Evolutionary conservation across 2,113 vertebrate genomes (phyloP).

Genomic region (Sebastes schlegelii): DNA sequence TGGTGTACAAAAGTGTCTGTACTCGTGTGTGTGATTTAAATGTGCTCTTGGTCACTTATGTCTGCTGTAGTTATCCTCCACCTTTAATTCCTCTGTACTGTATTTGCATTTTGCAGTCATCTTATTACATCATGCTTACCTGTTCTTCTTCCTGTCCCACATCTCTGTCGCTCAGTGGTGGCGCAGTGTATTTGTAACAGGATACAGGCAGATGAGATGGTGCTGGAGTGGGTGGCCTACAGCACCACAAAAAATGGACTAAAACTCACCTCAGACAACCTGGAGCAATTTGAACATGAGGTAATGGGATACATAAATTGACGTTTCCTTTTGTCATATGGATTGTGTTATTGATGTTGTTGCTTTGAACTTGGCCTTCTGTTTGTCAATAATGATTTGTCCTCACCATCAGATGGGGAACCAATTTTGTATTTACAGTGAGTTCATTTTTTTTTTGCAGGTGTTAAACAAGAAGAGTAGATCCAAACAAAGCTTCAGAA

Average conservation of each 20-base stretch:
- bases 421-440: neutral
- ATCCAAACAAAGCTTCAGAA: conserved; percentile 58
- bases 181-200: conserved; percentile 87
- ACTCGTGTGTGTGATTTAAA: neutral
- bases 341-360: neutral
- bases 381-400: too few species aligned
- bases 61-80: neutral
- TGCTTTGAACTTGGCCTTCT: neutral
- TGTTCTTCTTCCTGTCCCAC: neutral
- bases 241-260: conserved; percentile 77
- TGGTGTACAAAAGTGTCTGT: neutral
- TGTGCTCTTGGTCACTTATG: neutral
- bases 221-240: conserved; percentile 90
- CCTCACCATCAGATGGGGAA: neutral
- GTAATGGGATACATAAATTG: conserved; percentile 64
- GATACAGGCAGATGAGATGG: conserved; percentile 78
- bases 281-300: conserved; percentile 90
- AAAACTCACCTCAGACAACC: conserved; percentile 73
- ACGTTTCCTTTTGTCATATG: neutral
- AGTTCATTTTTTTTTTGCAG: conserved; percentile 67
- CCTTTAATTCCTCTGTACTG: neutral
- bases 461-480: conserved; percentile 84
- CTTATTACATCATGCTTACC: neutral
- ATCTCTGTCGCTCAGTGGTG: conserved; percentile 81
- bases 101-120: neutral